A percentile compares a stretch with the other conserved stretches of the same genome.
Evolutionary conservation across 2,888 invertebrate genomes (phyloP).

Genomic region (Nomada lathburiana): DNA sequence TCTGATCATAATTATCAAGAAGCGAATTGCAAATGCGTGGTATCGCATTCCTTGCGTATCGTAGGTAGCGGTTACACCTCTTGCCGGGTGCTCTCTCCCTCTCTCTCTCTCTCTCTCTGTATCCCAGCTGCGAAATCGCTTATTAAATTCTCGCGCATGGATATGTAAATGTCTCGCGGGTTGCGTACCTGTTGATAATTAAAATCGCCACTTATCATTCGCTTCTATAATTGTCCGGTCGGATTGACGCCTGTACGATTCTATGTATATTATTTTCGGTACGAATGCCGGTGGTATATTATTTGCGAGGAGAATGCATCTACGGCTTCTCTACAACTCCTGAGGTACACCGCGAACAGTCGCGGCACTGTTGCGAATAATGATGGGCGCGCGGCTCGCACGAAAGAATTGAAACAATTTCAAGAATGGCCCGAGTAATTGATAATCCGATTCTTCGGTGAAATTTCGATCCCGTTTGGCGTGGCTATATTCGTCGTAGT

Average conservation of each 20-base stretch:
- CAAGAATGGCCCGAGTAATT: conserved; percentile 44
- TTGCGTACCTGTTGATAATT: conserved; percentile 47
- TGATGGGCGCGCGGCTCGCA: too few relatives aligned
- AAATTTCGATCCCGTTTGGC: conserved; percentile 56
- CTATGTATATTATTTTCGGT: background rate
- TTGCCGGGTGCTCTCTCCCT: conserved; percentile 1
- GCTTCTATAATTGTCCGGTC: conserved; percentile 12
- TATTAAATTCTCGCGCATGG: conserved; percentile 40
- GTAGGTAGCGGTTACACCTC: conserved; percentile 57
- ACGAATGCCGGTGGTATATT: background rate
- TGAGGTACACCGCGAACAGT: background rate
- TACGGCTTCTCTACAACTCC: too few relatives aligned
- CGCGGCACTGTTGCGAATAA: background rate
- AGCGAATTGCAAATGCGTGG: conserved; percentile 53
- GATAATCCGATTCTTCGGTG: conserved; percentile 68
- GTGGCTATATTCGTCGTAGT: conserved; percentile 40
- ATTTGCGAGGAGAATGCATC: background rate
- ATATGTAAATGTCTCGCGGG: conserved; percentile 7
- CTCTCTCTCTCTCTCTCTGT: conserved; percentile 1
- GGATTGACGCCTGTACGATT: background rate
- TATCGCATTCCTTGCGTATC: conserved; percentile 60
- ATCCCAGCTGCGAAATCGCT: conserved; percentile 42
- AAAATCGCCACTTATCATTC: conserved; percentile 43
- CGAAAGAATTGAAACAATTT: background rate
- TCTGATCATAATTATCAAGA: conserved; percentile 44